Base-by-base conservation (phyloP, 2,888 invertebrate genomes). In the Ditula angustiorana region DNA sequence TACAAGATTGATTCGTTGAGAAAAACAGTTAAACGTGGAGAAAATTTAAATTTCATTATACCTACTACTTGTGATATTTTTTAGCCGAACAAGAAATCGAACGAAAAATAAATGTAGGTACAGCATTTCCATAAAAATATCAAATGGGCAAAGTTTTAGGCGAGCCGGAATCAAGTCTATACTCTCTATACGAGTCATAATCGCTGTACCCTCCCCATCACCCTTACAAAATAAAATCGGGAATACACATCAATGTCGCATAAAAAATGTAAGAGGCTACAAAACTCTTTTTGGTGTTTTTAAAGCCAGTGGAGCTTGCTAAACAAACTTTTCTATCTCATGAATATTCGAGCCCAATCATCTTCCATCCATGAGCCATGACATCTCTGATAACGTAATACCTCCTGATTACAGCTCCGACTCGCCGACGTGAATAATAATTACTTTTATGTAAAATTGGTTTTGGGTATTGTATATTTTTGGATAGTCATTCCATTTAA, bases 281-380 rank as follows among this genome's bases (percentile, higher is more conserved):
- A 19, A 61, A 50, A 50, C 61, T 55, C 61, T 55, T 55, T 47
- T 46, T 28, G 33, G 46, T 37, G 47, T 61, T 55, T 55, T 61
- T 47, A 49, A 61, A 47, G 35, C 44, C 47, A 35, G 46, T 30
- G 41, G 50, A 49, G 41, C 37, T 62, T 57, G 50, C 41, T 50
- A 63, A 52, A 58, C 58, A 63, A 63, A 58, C 58, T 63, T 63
- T 58, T 63, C 58, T 63, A 58, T 63, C 63, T 63, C 52, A 63
- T 63, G 58, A 63, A 63, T 63, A 63, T 63, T 57, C 63, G 33
- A 44, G 35, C 50, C 62, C 57, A 57, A 63, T 57, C 62, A 58
- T 58, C 50, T 63, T 28, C 52, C 52, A 58, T 46, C 63, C 63
- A 58, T 58, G 58, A 53, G n/a, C n/a, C 63, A 58, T 64, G n/a